Evolutionary conservation across 2,113 vertebrate species (phyloP), one percentile per base, ranked within the genome.

Genomic region (Puntigrus tetrazona): DNA sequence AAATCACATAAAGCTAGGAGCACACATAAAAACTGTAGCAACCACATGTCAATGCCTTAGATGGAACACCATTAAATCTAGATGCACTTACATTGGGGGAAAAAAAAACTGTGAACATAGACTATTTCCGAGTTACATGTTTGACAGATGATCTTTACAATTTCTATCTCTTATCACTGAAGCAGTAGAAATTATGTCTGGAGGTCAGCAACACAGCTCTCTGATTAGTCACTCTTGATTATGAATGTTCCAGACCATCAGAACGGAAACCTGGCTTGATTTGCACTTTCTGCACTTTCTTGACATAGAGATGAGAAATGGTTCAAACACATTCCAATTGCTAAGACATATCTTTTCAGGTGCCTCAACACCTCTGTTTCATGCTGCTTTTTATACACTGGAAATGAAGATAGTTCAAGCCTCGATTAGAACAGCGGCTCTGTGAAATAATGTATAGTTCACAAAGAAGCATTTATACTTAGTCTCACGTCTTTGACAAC

Each of bases 371-470:
- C 14, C 57, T 43, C 11, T 61, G n/a, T 63, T 25, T 36, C 3
- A 27, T 78, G 10, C 50, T 57, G 20, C 31, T 34, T 55, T 52
- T 57, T 36, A n/a, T 77, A 29, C 20, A 36, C 52, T 75, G 3
- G 18, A 78, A 41, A 83, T 22, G 9, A 34, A 74, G 41, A 43
- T 20, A 13, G 41, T 57, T 16, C 61, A 34, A 81, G 50, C 18
- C 59, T 59, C 76, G 50, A 45, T 36, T 45, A 55, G 3, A 82
- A 87, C 31, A 63, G n/a, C 50, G 10, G 25, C 69, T 77, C 41
- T 70, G 27, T 22, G 22, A 78, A 70, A 73, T 81, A 55, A 78
- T 82, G 47, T 67, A 84, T 34, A 78, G 78, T 86, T 25, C 36
- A 3, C 27, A 31, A 70, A 63, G 70, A 82, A 70, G 70, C 57